phyloP scores from a whole-genome alignment of 1,140 invertebrate genomes.

The Hyposmocoma kahamanoa region DNA sequence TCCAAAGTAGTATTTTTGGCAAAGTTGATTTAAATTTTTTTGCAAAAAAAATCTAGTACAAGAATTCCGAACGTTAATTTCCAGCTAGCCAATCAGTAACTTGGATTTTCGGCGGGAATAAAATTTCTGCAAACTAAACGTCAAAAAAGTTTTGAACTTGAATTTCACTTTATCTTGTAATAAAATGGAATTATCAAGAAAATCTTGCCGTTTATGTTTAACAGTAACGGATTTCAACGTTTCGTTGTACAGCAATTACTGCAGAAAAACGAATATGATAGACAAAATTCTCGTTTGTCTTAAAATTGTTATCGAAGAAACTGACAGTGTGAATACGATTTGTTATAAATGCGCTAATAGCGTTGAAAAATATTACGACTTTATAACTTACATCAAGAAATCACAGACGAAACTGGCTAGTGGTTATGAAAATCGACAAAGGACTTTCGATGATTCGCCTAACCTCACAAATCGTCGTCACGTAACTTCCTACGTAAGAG shows the following conservation, averaged over 20 bases:
- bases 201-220: constrained; percentile 54
- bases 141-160: not conserved
- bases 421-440: constrained; percentile 3
- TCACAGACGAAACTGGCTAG: constrained; percentile 30
- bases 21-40: constrained; percentile 17
- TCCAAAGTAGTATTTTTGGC: constrained; percentile 61
- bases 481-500: constrained; percentile 46
- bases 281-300: constrained; percentile 56
- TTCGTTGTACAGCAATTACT: constrained; percentile 45
- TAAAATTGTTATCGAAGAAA: constrained; percentile 47
- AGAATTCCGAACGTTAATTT: constrained; percentile 15
- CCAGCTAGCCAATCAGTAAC: constrained; percentile 14
- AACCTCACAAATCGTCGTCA: constrained; percentile 24
- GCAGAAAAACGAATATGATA: constrained; percentile 41
- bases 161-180: not conserved
- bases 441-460: constrained; percentile 1
- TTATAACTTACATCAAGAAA: constrained; percentile 43
- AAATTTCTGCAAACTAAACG: not conserved
- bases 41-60: not conserved
- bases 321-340: constrained; percentile 40
- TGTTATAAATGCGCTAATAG: constrained; percentile 59
- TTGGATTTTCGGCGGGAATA: constrained; percentile 30
- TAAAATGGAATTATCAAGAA: constrained; percentile 42
- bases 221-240: constrained; percentile 53
- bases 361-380: constrained; percentile 53